Base-by-base conservation (phyloP, 1,140 invertebrate species). In the Trachymyrmex septentrionalis region DNA sequence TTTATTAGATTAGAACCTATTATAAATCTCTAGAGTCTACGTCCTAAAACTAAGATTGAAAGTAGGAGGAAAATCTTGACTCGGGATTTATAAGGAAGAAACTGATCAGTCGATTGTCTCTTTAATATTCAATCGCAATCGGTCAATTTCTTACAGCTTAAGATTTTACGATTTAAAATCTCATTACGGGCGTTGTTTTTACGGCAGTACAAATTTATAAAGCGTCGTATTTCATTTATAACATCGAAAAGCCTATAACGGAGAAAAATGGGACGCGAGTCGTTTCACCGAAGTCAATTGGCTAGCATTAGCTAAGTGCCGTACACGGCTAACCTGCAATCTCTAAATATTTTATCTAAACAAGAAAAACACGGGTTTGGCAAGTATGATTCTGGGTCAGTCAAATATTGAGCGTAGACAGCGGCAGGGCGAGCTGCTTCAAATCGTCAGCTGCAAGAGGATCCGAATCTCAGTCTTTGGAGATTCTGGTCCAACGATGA, bases 321-420 rank as follows among this genome's bases (percentile, higher is more conserved):
- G 61, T 9, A 55, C 16, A 24, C 38, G 34, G 21, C 7, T 30
- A 48, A 73, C 34, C 67, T 0, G 55, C 48, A 82, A 66, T 82
- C 38, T 73, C 24, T 61, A 82, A 69, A 48, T 59, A 59, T 73
- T 82, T 82, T 48, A 73, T 61, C 19, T 61, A 50, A 73, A 82
- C 34, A 59, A 48, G 76, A 73, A 82, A 72, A 59, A 30, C 27
- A 69, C 24, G 21, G 14, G n/a, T 69, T 59, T 19, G 80, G 16
- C 57, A 61, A 44, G 21, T 81, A n/a, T 55, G 38, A 61, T 64
- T 75, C 27, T 73, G 55, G 80, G 80, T 48, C 67, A 61, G 53
- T 73, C 38, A 73, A 73, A 82, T 61, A 73, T 61, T 73, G 34
- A 5, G n/a, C 16, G 61, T 67, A n/a, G 55, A 27, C 55, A 61